These are phyloP conservation scores for Apamea monoglypha DNA, from an alignment of 2,888 invertebrate genomes.

Conservation along the genomic window DNA sequence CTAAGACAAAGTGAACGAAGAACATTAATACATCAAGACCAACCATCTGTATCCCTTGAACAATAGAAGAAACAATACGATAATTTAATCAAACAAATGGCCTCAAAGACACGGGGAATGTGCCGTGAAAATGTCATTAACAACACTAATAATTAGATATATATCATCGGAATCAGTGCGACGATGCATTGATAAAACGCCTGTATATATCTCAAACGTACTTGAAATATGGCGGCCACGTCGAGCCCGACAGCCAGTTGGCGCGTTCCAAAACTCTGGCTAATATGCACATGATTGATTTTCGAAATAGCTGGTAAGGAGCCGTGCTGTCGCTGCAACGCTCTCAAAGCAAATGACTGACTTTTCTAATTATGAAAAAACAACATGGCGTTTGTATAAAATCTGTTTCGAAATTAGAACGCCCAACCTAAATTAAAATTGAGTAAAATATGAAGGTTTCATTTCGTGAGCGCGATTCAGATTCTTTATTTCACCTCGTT, in stretches of 20 bases:
- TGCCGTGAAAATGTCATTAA: slow-evolving; percentile 88
- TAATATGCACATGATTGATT: slow-evolving; percentile 88
- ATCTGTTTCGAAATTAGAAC: slow-evolving; percentile 52
- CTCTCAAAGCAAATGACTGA: slow-evolving; percentile 42
- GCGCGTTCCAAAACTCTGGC: slow-evolving; percentile 83
- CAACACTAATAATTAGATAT: slow-evolving; percentile 88
- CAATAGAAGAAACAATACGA: slow-evolving; percentile 67
- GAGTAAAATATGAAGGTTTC: slow-evolving; percentile 57
- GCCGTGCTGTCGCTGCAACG: slow-evolving; percentile 39
- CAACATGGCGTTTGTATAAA: slow-evolving; percentile 38
- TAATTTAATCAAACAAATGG: slow-evolving; percentile 82
- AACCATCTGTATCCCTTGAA: slow-evolving; percentile 61
- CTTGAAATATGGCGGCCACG: slow-evolving; percentile 88
- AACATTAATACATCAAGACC: slow-evolving; percentile 54
- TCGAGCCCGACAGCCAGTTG: slow-evolving; percentile 85
- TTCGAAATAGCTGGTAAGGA: slow-evolving; percentile 72
- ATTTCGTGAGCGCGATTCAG: slow-evolving; percentile 58
- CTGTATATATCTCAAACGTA: slow-evolving; percentile 86
- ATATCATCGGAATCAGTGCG: slow-evolving; percentile 88
- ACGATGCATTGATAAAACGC: slow-evolving; percentile 90
- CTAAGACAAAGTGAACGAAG: slow-evolving; percentile 42
- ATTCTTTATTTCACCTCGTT: slow-evolving; percentile 69
- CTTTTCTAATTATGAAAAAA: slow-evolving; percentile 56
- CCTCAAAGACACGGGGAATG: slow-evolving; percentile 83
- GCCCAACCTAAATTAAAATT: slow-evolving; percentile 61